Base-by-base conservation (phyloP, 2,888 invertebrate genomes). In the Xestia xanthographa region DNA sequence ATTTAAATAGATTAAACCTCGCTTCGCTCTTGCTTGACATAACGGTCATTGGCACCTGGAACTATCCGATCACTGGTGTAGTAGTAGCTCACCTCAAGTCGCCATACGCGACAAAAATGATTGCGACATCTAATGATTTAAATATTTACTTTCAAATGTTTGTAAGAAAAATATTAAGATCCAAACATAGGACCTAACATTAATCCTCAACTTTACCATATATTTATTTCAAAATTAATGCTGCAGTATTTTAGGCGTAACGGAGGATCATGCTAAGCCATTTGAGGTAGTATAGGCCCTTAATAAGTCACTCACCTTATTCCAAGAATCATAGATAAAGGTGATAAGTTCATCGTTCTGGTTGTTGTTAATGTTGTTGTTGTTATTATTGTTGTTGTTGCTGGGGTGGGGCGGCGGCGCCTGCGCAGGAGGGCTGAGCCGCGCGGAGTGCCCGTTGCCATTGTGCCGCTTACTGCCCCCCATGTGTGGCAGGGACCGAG, bases 261-360 rank as follows among this genome's bases (percentile, higher is more conserved):
- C n/a, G n/a, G n/a, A n/a, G n/a, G n/a, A n/a, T n/a, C n/a, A n/a
- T n/a, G n/a, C n/a, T n/a, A n/a, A n/a, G n/a, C n/a, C n/a, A n/a
- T n/a, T n/a, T n/a, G n/a, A n/a, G n/a, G n/a, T n/a, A n/a, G n/a
- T n/a, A n/a, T n/a, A n/a, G n/a, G n/a, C n/a, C n/a, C n/a, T n/a
- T n/a, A n/a, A n/a, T n/a, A n/a, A 29, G 12, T 34, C 11, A 72
- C 86, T 90, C 82, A 97, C 97, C 96, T 97, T 97, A 93, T 97
- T 97, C 98, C 98, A 98, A 76, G 98, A 98, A 87, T 98, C 98
- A 91, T 97, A 97, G 86, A 98, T 98, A 91, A 98, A 98, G 91
- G 97, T 98, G 87, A 98, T 98, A 90, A 98, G 95, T 93, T 98
- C 98, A 91, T 98, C 98, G 88, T 98, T 98, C 86, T 98, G 98